A percentile compares a stretch with the other conserved stretches of the same genome.
Evolutionary conservation across 1,140 invertebrate genomes (phyloP).

Genomic region (Cydia strobilella): DNA sequence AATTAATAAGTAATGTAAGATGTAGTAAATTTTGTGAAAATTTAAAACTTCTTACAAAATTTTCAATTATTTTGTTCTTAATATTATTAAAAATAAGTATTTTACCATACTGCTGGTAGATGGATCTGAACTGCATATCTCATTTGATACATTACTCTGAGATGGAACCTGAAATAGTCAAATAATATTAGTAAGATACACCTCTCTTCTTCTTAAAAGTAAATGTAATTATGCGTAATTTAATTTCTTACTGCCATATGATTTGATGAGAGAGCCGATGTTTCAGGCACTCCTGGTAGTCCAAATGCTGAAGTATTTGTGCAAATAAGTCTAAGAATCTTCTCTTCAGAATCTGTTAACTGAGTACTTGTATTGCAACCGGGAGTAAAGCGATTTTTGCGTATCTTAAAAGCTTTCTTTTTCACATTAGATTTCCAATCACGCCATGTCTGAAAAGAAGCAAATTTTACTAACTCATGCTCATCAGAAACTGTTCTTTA

Average conservation of each 20-base stretch:
- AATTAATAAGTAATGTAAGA: too few species aligned
- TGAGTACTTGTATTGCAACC: constrained; percentile 50
- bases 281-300: constrained; percentile 51
- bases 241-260: constrained; percentile 43
- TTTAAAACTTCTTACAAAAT: too few species aligned
- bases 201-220: neutral
- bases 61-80: neutral
- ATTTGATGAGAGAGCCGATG: constrained; percentile 42
- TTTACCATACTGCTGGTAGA: constrained; percentile 50
- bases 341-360: constrained; percentile 54
- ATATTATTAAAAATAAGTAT: neutral
- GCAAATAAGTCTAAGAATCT: constrained; percentile 55
- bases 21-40: too few species aligned
- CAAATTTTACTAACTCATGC: neutral
- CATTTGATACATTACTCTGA: constrained; percentile 39
- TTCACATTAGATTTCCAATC: constrained; percentile 64
- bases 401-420: constrained; percentile 58
- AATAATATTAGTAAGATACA: neutral
- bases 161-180: constrained; percentile 40
- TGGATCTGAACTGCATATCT: constrained; percentile 47
- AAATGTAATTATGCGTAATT: constrained; percentile 17
- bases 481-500: neutral
- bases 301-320: constrained; percentile 56
- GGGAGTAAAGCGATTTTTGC: constrained; percentile 52
- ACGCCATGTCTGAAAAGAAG: constrained; percentile 51